Percentiles rank a stretch among this genome's conserved stretches.
Evolutionary conservation across 2,797 vertebrate species (phyloP).

Genomic region (Urocyon cinereoargenteus): DNA sequence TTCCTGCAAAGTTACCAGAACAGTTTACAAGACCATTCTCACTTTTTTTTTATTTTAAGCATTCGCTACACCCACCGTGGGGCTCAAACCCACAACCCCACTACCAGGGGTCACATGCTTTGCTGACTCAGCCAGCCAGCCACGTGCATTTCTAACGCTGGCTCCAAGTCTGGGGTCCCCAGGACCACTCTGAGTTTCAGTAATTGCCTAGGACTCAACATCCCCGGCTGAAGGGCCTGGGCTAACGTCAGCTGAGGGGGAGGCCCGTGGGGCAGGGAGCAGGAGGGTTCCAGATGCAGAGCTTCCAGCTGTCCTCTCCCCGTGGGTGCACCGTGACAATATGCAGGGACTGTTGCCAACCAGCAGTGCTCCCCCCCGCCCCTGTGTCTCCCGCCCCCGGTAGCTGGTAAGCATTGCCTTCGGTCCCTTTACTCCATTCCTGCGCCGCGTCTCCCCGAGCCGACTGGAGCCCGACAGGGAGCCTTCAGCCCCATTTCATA

Average conservation of each 20-base stretch:
- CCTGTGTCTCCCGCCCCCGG: not conserved
- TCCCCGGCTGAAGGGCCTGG: not conserved
- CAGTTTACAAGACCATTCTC: not conserved
- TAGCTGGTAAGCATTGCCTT: not conserved
- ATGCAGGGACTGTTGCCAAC: not conserved
- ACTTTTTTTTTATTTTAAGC: not conserved
- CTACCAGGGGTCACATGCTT: not conserved
- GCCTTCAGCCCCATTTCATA: not conserved
- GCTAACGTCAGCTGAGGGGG: rapidly evolving
- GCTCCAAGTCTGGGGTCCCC: not conserved
- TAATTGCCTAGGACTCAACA: not conserved
- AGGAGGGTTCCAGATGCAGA: rapidly evolving
- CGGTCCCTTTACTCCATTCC: not conserved
- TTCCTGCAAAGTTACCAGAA: not conserved
- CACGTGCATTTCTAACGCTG: not conserved
- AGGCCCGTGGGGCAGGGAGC: not conserved
- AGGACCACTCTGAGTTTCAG: not conserved
- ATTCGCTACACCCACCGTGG: not conserved
- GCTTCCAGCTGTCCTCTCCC: not conserved
- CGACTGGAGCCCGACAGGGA: not conserved
- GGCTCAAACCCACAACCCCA: not conserved
- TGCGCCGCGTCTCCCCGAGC: not conserved
- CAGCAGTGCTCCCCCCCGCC: rapidly evolving
- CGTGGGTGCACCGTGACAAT: rapidly evolving
- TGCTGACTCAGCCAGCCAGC: not conserved